phyloP scores from a whole-genome alignment of 1,140 invertebrate species.

The Hirudo medicinalis region DNA sequence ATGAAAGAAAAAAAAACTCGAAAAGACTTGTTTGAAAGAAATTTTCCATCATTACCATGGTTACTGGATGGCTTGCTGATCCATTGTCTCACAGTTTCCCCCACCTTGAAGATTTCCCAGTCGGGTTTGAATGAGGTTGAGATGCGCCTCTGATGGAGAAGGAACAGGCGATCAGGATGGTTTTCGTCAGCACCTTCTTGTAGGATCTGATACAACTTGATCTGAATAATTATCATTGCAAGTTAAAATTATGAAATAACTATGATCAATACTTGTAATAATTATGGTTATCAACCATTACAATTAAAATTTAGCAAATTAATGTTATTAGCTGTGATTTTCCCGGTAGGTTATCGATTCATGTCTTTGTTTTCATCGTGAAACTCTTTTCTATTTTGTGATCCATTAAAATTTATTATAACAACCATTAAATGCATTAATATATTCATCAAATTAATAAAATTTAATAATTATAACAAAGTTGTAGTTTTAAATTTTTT shows the following conservation, averaged over 20 bases:
- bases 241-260: neutral
- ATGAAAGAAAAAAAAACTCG: no score
- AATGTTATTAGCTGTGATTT: no score
- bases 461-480: no score
- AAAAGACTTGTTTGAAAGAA: neutral
- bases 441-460: no score
- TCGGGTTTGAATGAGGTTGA: constrained; percentile 44
- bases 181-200: constrained; percentile 35
- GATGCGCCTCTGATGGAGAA: constrained; percentile 45
- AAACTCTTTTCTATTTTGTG: no score
- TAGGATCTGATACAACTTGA: constrained; percentile 48
- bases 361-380: no score
- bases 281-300: no score
- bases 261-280: neutral
- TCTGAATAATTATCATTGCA: constrained; percentile 31
- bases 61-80: constrained; percentile 34
- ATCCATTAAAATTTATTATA: no score
- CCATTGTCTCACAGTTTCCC: constrained; percentile 42
- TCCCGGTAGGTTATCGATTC: no score
- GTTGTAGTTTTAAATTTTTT: no score
- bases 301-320: no score
- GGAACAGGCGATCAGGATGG: constrained; percentile 28
- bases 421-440: no score
- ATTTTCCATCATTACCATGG: constrained; percentile 31
- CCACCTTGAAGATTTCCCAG: constrained; percentile 50